Evolutionary conservation across 2,113 vertebrate genomes (phyloP).

Genomic region (Laticauda laticaudata): DNA sequence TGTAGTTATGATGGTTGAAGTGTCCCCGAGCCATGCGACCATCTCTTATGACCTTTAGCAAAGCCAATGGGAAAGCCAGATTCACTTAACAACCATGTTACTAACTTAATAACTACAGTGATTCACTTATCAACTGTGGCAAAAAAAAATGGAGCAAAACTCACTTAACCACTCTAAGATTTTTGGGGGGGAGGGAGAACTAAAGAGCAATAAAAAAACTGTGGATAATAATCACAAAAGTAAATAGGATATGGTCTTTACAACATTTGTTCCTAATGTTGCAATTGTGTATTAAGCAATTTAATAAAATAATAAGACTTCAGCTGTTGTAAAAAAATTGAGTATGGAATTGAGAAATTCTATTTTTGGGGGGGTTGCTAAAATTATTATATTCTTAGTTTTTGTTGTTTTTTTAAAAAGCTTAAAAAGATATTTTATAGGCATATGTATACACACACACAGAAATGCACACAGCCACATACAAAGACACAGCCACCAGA

Average conservation of each 20-base stretch:
- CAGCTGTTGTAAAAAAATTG: neutral
- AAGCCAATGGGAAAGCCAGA: neutral
- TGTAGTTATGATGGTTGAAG: neutral
- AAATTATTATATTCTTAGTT: conserved; percentile 55
- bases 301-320: neutral
- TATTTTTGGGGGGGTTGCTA: conserved; percentile 25
- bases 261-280: neutral
- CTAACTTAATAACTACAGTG: neutral
- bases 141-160: neutral
- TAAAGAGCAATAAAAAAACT: neutral
- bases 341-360: conserved; percentile 48
- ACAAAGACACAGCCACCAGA: neutral
- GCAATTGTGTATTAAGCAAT: neutral
- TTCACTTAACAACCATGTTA: neutral
- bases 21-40: neutral
- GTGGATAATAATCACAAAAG: neutral
- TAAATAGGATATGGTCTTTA: neutral
- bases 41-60: neutral
- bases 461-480: neutral
- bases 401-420: conserved; percentile 52
- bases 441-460: neutral
- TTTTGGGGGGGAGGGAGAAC: neutral
- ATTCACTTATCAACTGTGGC: neutral
- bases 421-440: conserved; percentile 50
- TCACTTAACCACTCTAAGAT: neutral